Base-by-base conservation (phyloP, 2,113 vertebrate genomes). In the Pagrus major region DNA sequence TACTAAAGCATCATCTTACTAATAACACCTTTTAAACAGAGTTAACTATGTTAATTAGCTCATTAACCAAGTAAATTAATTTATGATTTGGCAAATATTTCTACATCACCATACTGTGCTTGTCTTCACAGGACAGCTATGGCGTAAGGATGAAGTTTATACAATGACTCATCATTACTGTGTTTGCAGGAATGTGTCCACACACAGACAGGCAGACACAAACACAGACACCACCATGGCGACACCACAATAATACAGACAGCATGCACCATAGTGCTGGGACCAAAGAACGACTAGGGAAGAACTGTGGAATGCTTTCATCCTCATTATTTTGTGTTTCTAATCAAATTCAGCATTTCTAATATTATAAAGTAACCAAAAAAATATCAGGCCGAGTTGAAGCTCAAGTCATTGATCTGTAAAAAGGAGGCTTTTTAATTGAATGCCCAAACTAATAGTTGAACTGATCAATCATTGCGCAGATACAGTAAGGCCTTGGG, bases 231-330 rank as follows among this genome's bases (percentile, higher is more conserved):
- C 63, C 67, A 25, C 80, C 85, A 83, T 87, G 80, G 77, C 31
- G 63, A 89, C 85, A 82, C 76, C 73, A 60, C 78, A 84, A 73
- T 65, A 78, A 87, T 74, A 81, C 58, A 84, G 77, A 81, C 70
- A 79, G 21, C 35, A 31, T 56, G 46, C 41, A 44, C 37, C 37
- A 69, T 5, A 70, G 46, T 9, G 33, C 58, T 31, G 16, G 11
- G 51, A 71, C 60, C 47, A 25, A 67, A 65, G 41, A 54, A 71
- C 39, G 44, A 37, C 68, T 8, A 14, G 64, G 61, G 35, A 27
- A 47, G 25, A 65, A 69, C 47, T 31, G 12, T 23, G 29, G 55
- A 55, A 66, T 49, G 41, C 14, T 80, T 73, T 86, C n/a, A 77
- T 58, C 52, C 46, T 4, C 2, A 47, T 66, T 71, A 63, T 54